These are phyloP conservation scores for Syrista parreyssii DNA, from an alignment of 2,888 invertebrate genomes.

Conservation along the genomic window DNA sequence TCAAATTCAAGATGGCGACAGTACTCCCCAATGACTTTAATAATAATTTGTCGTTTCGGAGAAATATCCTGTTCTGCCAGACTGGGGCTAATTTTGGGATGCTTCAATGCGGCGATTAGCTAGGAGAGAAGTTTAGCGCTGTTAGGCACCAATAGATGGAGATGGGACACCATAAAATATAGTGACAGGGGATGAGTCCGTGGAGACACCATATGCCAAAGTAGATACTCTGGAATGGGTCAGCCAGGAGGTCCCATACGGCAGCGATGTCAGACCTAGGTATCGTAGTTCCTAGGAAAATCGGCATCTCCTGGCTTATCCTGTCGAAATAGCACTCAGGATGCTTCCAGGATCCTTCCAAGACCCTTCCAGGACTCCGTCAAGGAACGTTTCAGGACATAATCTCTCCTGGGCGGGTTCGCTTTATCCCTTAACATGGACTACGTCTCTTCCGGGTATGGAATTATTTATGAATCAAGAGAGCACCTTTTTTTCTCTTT, in stretches of 20 bases:
- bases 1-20: background rate
- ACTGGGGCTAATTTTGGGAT: background rate
- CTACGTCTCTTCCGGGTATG: constrained; percentile 12
- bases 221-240: constrained; percentile 37
- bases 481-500: constrained; percentile 5
- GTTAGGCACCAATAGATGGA: background rate
- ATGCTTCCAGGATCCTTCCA: constrained; percentile 8
- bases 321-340: constrained; percentile 30
- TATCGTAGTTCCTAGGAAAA: constrained; percentile 28
- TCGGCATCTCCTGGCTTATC: constrained; percentile 46
- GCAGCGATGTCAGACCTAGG: background rate
- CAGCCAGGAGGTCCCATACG: background rate
- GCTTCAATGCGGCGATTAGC: background rate
- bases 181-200: constrained; percentile 31
- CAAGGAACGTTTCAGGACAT: constrained; percentile 22
- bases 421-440: constrained; percentile 8
- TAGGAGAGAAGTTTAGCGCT: background rate
- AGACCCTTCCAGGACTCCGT: constrained; percentile 5
- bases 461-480: background rate
- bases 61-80: background rate
- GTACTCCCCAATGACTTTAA: background rate
- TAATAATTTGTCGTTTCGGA: background rate
- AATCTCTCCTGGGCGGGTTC: constrained; percentile 24
- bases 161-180: background rate
- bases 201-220: constrained; percentile 41